These are phyloP conservation scores for Chydorus sphaericus DNA, from an alignment of 2,888 invertebrate species.

Conservation along the genomic window DNA sequence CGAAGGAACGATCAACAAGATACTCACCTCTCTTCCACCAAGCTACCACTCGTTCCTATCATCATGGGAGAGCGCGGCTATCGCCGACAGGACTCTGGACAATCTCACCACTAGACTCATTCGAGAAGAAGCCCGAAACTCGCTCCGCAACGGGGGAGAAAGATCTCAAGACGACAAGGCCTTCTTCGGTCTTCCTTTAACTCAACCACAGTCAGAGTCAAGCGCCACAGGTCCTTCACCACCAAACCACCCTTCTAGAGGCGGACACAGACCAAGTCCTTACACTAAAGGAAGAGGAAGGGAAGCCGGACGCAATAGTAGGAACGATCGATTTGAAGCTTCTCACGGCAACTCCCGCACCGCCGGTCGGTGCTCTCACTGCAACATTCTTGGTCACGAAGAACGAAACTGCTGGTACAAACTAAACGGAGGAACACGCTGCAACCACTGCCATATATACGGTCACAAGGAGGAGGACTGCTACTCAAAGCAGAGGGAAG, in stretches of 20 bases:
- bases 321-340: background rate
- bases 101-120: background rate
- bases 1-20: background rate
- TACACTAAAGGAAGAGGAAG: background rate
- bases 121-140: background rate
- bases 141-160: background rate
- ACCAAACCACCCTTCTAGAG: background rate
- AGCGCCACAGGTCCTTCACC: background rate
- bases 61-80: background rate
- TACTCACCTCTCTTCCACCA: background rate
- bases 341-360: too few relatives aligned
- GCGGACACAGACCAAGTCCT: background rate
- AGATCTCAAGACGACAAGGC: background rate
- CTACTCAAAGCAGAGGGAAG: background rate
- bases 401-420: background rate
- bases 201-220: background rate
- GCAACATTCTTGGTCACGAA: background rate
- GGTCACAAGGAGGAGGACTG: background rate
- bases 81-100: background rate
- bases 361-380: background rate
- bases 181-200: background rate
- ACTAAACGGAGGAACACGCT: background rate
- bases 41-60: background rate
- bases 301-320: background rate
- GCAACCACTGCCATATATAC: background rate